These are phyloP conservation scores for Sycophila texana DNA, from an alignment of 2,888 invertebrate species.

Conservation along the genomic window DNA sequence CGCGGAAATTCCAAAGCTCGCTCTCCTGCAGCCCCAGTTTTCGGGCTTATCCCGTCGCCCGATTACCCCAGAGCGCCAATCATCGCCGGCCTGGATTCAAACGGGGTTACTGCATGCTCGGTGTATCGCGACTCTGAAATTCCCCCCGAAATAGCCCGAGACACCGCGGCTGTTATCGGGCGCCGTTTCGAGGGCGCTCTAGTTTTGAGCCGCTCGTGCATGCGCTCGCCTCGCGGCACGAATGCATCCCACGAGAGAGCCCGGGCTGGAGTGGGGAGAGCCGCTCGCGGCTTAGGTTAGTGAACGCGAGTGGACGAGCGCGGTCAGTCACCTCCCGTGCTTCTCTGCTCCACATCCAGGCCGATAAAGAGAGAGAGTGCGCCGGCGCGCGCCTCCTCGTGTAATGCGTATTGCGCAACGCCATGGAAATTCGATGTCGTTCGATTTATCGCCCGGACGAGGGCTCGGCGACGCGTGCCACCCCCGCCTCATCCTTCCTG, in stretches of 20 bases:
- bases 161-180: background rate
- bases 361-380: constrained; percentile 66
- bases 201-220: constrained; percentile 39
- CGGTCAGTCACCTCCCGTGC: constrained; percentile 75
- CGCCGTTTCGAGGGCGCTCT: background rate
- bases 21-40: background rate
- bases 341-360: constrained; percentile 71
- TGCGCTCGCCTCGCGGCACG: constrained; percentile 25
- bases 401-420: constrained; percentile 40
- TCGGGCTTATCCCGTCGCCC: background rate
- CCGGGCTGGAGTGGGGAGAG: constrained; percentile 26
- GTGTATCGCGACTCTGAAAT: background rate
- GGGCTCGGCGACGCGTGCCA: background rate
- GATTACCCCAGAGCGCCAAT: too few species aligned
- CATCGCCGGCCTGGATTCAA: too few species aligned
- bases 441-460: background rate
- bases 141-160: background rate
- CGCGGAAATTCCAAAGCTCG: too few species aligned
- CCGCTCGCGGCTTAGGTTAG: constrained; percentile 67
- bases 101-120: background rate
- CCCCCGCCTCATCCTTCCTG: too few species aligned
- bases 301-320: constrained; percentile 74
- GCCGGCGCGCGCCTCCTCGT: constrained; percentile 37
- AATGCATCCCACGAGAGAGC: constrained; percentile 8
- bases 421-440: constrained; percentile 24